These are phyloP conservation scores for Aphidius gifuensis DNA, from an alignment of 1,140 invertebrate species.

Conservation along the genomic window DNA sequence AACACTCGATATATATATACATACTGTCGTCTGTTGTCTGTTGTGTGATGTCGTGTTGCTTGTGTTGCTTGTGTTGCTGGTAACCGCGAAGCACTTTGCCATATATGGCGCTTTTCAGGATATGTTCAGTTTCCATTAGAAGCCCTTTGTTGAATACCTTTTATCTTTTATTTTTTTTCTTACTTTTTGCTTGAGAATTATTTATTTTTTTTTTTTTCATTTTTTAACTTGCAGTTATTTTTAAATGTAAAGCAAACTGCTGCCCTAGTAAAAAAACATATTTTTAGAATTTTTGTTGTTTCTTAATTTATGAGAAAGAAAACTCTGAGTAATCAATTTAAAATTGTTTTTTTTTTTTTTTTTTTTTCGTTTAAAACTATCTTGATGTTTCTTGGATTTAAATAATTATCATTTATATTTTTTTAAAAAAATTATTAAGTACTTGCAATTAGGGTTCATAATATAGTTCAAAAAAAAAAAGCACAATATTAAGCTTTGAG, in stretches of 20 bases:
- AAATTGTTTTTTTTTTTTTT: no score
- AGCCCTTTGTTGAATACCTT: constrained; percentile 46
- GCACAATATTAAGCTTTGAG: no score
- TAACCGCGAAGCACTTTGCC: constrained; percentile 36
- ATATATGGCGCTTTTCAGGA: constrained; percentile 46
- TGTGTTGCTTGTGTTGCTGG: constrained; percentile 14
- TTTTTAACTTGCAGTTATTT: neutral
- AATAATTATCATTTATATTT: no score
- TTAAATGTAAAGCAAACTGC: neutral
- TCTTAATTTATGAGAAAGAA: no score
- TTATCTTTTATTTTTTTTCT: constrained; percentile 27
- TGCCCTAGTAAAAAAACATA: no score
- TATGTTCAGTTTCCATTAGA: constrained; percentile 46
- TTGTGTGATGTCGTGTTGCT: constrained; percentile 7
- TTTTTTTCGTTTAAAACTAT: no score
- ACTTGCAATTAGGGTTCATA: no score
- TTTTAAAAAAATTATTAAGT: no score
- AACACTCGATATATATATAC: neutral
- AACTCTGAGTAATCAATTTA: no score
- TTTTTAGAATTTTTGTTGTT: no score
- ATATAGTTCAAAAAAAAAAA: no score
- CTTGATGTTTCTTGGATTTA: no score
- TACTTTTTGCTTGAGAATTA: neutral
- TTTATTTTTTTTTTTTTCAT: neutral
- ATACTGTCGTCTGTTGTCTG: neutral